Base-by-base conservation (phyloP, 1,140 invertebrate species). In the Danaus melanippus region DNA sequence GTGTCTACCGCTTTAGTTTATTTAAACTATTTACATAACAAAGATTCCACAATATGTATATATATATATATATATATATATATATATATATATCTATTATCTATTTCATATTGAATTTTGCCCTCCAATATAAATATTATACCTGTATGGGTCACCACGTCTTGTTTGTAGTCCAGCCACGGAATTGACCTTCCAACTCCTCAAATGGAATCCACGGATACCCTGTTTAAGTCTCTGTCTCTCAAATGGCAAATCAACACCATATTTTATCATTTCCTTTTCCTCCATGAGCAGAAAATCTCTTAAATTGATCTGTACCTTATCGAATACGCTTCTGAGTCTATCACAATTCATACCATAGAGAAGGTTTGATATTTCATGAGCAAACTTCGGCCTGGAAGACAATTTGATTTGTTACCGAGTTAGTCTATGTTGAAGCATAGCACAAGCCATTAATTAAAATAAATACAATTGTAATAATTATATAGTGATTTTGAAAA, bases 331-430 rank as follows among this genome's bases (percentile, higher is more conserved):
- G 62, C 43, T 9, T 55, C 67, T 47, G 21, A 90, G 82, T 51
- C 60, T 71, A 46, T 89, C 89, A 55, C 89, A 87, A 46, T 84
- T 81, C 89, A 91, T 90, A 11, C 88, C 89, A 62, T 85, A 82
- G 2, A 91, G 71, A 1, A 90, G 55, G 46, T 77, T 59, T 2
- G 64, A 62, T 58, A 88, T 84, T 66, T 87, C 83, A 54, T 62
- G 62, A 11, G 49, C 53, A 54, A 86, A 88, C 21, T 68, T 73
- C 45, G 75, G 74, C 46, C 85, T 88, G 71, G 56, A 84, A 86
- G 41, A 48, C 50, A 40, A 12, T 54, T n/a, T 32, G 21, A 32
- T 32, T 32, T 32, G 21, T 32, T 32, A 52, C 7, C n/a, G 9
- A 50, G 11, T 32, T 39, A 10, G 9, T 11, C 40, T 11, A 11